These are phyloP conservation scores for Ibidorhyncha struthersii DNA, from an alignment of 2,113 vertebrate genomes.

Conservation along the genomic window DNA sequence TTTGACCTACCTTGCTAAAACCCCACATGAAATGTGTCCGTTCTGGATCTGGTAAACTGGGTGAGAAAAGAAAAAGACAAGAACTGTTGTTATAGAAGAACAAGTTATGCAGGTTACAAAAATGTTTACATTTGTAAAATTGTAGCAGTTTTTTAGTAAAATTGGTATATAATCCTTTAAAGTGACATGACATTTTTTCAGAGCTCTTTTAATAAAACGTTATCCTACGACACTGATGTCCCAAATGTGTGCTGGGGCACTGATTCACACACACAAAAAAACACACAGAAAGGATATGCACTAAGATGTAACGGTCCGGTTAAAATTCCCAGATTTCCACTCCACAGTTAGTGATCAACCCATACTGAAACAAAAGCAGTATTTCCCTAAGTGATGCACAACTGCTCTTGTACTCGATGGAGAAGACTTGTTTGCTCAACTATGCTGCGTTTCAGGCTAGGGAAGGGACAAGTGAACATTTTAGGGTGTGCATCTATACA, in stretches of 20 bases:
- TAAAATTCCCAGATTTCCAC: background rate
- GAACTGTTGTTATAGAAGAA: background rate
- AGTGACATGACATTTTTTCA: background rate
- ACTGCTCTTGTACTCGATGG: background rate
- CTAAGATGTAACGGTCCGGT: background rate
- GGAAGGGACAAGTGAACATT: background rate
- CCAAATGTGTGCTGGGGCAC: background rate
- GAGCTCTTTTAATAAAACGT: background rate
- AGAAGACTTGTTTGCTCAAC: background rate
- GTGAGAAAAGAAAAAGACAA: background rate
- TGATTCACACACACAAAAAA: background rate
- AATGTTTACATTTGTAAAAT: background rate
- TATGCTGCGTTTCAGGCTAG: background rate
- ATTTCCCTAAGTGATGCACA: background rate
- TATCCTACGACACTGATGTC: background rate
- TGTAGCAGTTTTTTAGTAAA: background rate
- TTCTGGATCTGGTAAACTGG: constrained; percentile 55
- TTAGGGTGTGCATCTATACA: background rate
- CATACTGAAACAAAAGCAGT: background rate
- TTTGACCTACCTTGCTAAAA: constrained; percentile 53
- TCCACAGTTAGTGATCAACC: background rate
- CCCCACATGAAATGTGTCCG: constrained; percentile 58
- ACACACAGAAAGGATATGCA: background rate
- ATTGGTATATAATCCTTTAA: background rate
- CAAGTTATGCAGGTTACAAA: background rate